These are phyloP conservation scores for Bos javanicus DNA, from an alignment of 2,113 vertebrate genomes.

Conservation along the genomic window DNA sequence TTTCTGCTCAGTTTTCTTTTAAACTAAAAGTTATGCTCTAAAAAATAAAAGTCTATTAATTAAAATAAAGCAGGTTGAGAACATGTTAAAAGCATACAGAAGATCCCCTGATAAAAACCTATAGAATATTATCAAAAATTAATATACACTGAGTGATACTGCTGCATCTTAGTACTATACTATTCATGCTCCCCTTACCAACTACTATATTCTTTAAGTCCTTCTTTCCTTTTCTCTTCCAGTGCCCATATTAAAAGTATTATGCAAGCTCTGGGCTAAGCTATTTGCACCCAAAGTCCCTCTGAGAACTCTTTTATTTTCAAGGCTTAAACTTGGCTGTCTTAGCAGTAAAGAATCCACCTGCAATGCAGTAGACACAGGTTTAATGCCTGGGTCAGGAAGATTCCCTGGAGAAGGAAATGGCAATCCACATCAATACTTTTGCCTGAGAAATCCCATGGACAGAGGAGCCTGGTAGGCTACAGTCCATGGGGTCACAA, in stretches of 20 bases:
- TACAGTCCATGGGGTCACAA: not conserved
- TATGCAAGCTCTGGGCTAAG: not conserved
- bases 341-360: not conserved
- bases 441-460: not conserved
- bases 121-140: not conserved
- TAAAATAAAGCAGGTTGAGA: not conserved
- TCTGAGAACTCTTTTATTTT: not conserved
- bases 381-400: not conserved
- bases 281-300: not conserved
- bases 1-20: not conserved
- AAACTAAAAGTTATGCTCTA: not conserved
- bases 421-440: not conserved
- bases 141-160: not conserved
- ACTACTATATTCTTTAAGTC: not conserved
- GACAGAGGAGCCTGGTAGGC: not conserved
- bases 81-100: not conserved
- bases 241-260: not conserved
- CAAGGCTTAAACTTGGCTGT: not conserved
- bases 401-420: not conserved
- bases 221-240: not conserved
- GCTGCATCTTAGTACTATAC: not conserved
- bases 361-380: not conserved
- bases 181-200: not conserved
- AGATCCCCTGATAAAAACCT: not conserved
- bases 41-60: not conserved